A percentile compares a stretch with the other conserved stretches of the same genome.
Conservation (phyloP, 2,888 invertebrate genomes). For the Protodeltote pygarga region DNA sequence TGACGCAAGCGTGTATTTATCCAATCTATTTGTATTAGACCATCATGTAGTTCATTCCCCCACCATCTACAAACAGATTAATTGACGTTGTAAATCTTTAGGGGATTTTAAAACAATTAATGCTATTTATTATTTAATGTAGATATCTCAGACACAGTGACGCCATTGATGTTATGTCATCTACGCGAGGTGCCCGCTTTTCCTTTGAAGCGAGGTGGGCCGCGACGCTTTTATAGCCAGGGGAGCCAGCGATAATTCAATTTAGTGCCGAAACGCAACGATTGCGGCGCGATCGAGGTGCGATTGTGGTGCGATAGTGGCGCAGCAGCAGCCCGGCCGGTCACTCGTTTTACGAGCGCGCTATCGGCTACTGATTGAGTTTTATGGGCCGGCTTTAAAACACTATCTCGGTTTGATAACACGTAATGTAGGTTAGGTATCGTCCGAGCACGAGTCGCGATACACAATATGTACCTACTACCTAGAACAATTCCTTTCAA, state of each 20-base stretch:
- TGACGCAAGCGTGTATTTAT: neutral
- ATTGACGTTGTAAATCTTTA: neutral
- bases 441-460: neutral
- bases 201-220: neutral
- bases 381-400: conserved; percentile 18
- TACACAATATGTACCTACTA: no score
- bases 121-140: neutral
- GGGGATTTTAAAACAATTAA: neutral
- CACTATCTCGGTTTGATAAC: conserved; percentile 15
- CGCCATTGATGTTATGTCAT: neutral
- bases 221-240: conserved; percentile 1
- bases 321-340: neutral
- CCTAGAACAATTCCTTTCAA: no score
- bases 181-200: neutral
- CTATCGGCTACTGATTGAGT: conserved; percentile 21
- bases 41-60: conserved; percentile 3
- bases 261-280: conserved; percentile 22
- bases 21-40: neutral
- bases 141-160: neutral
- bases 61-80: neutral
- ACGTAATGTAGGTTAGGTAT: neutral
- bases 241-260: conserved; percentile 22
- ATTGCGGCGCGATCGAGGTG: conserved; percentile 6
- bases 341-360: conserved; percentile 13
- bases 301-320: neutral